A percentile compares a stretch with the other conserved stretches of the same genome.
Conservation (phyloP, 2,113 vertebrate genomes). For the Fulmarus glacialis region DNA sequence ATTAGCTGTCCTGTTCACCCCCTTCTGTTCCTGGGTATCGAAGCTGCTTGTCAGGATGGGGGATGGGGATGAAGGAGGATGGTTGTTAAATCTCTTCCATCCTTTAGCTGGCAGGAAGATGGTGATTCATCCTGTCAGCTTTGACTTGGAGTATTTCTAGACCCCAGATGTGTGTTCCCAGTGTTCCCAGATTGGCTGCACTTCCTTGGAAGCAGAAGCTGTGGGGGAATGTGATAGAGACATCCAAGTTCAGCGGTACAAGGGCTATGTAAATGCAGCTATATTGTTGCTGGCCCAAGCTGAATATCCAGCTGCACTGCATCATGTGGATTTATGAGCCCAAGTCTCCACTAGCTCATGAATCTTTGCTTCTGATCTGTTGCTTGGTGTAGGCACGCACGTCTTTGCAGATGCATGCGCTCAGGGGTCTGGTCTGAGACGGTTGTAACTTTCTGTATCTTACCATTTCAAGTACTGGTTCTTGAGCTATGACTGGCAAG, state of each 20-base stretch:
- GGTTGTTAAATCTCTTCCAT: neutral
- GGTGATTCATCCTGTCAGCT: neutral
- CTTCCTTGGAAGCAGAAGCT: conserved; percentile 35
- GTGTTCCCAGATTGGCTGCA: neutral
- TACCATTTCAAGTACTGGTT: neutral
- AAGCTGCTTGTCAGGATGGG: neutral
- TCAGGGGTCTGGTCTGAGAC: neutral
- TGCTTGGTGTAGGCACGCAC: neutral
- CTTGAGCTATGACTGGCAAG: neutral
- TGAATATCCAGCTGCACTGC: conserved; percentile 40
- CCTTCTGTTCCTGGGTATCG: neutral
- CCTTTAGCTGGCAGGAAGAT: neutral
- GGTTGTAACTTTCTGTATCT: neutral
- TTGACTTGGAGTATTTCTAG: conserved; percentile 19
- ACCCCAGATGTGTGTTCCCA: conserved; percentile 12
- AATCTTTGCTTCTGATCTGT: conserved; percentile 30
- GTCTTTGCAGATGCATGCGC: neutral
- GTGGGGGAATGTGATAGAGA: neutral
- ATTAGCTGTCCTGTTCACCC: neutral
- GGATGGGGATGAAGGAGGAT: neutral
- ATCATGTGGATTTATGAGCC: conserved; percentile 40
- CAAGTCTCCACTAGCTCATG: neutral
- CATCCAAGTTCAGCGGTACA: neutral
- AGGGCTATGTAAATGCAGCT: conserved; percentile 2
- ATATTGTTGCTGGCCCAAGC: neutral